Evolutionary conservation across 53 echinoderm and acorn worm genomes (phyloP).

Genomic region (Echinarachnius parma): DNA sequence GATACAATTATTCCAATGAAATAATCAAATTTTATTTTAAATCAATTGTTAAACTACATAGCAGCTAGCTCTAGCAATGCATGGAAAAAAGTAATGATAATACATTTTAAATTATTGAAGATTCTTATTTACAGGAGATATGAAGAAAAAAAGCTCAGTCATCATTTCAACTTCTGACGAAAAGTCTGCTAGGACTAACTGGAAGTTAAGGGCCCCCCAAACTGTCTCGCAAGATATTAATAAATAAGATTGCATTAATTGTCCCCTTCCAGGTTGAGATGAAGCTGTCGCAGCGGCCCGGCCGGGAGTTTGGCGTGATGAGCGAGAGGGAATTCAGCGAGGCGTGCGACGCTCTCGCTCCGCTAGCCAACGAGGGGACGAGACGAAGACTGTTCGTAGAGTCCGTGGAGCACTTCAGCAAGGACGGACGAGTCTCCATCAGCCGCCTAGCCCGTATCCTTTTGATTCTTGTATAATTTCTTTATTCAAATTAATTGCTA

Average conservation of each 20-base stretch:
- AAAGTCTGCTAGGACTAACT: too few relatives aligned
- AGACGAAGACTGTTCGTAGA: constrained; percentile 63
- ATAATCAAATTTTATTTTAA: too few relatives aligned
- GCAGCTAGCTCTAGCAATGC: too few relatives aligned
- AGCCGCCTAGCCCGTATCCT: constrained; percentile 93
- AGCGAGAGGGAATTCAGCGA: constrained; percentile 73
- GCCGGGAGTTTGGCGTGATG: constrained; percentile 78
- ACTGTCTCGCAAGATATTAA: neutral
- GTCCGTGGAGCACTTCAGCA: constrained; percentile 64
- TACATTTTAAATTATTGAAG: too few relatives aligned
- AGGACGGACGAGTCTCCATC: constrained; percentile 65
- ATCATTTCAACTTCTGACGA: too few relatives aligned
- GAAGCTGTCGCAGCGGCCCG: constrained; percentile 81
- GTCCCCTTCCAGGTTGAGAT: constrained; percentile 60
- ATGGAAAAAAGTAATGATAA: too few relatives aligned
- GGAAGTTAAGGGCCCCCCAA: neutral
- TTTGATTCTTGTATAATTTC: constrained; percentile 14
- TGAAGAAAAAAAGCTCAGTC: too few relatives aligned
- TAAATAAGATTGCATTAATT: constrained; percentile 1
- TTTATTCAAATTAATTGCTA: too few relatives aligned
- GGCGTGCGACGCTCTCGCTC: constrained; percentile 77
- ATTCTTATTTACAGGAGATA: too few relatives aligned
- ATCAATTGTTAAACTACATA: too few relatives aligned
- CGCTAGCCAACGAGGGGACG: constrained; percentile 72
- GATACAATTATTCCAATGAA: too few relatives aligned